Evolutionary conservation across 1,140 invertebrate genomes (phyloP).

Genomic region (Cherax destructor): DNA sequence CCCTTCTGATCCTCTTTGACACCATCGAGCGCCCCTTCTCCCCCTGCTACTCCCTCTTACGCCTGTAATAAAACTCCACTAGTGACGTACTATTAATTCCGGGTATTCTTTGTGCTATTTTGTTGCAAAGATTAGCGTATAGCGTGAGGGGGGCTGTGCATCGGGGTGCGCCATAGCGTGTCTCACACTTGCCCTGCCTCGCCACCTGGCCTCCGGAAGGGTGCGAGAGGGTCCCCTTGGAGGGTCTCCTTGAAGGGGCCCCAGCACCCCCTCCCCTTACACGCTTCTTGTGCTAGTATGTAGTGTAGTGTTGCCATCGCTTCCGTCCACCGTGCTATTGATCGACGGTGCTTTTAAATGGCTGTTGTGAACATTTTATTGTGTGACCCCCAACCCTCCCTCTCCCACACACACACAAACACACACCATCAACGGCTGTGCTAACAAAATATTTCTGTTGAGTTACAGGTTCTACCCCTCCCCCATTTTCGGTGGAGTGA

Average conservation of each 20-base stretch:
- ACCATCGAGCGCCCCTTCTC: background rate
- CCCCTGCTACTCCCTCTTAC: background rate
- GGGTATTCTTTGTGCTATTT: background rate
- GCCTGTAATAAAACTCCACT: background rate
- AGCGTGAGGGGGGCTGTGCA: background rate
- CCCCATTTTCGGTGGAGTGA: constrained; percentile 37
- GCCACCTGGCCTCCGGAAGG: background rate
- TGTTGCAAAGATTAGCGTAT: background rate
- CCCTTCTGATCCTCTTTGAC: no score
- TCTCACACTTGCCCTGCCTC: background rate
- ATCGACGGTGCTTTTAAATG: constrained; percentile 11
- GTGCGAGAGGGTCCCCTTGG: no score
- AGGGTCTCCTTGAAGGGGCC: no score
- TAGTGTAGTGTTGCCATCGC: constrained; percentile 23
- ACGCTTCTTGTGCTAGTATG: constrained; percentile 9
- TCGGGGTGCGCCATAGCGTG: background rate
- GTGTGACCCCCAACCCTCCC: background rate
- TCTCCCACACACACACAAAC: background rate
- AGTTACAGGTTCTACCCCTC: constrained; percentile 46
- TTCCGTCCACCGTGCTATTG: constrained; percentile 21
- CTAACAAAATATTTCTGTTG: constrained; percentile 23
- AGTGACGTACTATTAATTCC: background rate
- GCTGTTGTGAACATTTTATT: constrained; percentile 8
- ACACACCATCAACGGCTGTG: background rate
- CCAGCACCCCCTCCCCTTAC: background rate